Percentiles rank a stretch among this genome's conserved stretches.
These are phyloP conservation scores for Nettapus auritus DNA, from an alignment of 2,113 vertebrate species.

Conservation along the genomic window DNA sequence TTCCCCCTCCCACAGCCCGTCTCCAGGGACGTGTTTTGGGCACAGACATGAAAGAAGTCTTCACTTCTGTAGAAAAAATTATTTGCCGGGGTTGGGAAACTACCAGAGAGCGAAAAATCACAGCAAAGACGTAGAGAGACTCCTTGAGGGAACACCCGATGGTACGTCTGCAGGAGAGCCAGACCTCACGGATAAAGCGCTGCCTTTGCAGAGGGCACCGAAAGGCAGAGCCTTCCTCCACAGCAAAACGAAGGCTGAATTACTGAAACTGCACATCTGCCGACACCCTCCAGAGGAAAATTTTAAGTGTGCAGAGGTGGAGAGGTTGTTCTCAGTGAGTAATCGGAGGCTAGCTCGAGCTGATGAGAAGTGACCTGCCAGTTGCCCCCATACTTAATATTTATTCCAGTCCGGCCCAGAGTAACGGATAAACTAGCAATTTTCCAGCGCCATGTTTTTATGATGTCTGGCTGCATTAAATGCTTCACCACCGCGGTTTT, in stretches of 20 bases:
- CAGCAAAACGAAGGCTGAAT: not conserved
- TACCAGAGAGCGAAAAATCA: not conserved
- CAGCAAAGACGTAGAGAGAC: not conserved
- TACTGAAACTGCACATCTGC: not conserved
- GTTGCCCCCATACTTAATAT: not conserved
- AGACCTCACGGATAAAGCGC: not conserved
- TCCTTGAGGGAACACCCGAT: not conserved
- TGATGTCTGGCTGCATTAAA: not conserved
- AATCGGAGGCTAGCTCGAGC: not conserved
- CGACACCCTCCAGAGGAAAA: not conserved
- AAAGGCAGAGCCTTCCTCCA: not conserved
- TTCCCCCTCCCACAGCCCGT: not conserved
- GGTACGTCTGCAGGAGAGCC: conserved; percentile 26
- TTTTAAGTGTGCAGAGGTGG: not conserved
- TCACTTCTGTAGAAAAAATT: conserved; percentile 7
- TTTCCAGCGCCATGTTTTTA: not conserved
- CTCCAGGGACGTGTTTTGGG: not conserved
- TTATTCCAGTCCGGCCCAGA: not conserved
- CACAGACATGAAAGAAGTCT: not conserved
- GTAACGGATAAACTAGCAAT: conserved; percentile 5
- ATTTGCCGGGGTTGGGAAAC: not conserved
- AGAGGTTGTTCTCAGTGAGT: not conserved
- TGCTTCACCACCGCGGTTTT: not conserved
- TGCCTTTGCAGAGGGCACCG: not conserved
- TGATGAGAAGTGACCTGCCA: not conserved